Conservation (phyloP, 2,113 vertebrate species). For the Bagarius yarrelli region DNA sequence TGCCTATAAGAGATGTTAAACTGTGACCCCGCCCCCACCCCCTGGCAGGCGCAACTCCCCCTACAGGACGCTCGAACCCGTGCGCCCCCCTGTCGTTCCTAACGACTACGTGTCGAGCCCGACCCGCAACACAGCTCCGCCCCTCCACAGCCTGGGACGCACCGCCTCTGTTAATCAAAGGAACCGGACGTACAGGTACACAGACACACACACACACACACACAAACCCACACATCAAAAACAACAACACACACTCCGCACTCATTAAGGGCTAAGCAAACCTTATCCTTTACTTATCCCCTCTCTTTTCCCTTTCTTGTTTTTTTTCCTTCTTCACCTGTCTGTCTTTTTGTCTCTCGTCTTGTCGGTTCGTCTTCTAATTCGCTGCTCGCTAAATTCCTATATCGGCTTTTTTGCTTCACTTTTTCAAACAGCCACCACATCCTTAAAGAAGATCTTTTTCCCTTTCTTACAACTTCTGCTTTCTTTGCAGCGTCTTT, state of each 20-base stretch:
- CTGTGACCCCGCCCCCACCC: constrained; percentile 55
- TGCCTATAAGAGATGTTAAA: constrained; percentile 38
- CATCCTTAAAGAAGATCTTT: constrained; percentile 32
- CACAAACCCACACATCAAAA: constrained; percentile 13
- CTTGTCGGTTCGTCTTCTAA: constrained; percentile 53
- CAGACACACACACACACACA: constrained; percentile 40
- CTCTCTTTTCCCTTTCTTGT: constrained; percentile 48
- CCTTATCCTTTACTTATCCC: background rate
- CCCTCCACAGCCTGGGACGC: constrained; percentile 94
- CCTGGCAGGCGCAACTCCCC: constrained; percentile 95
- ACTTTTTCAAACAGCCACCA: constrained; percentile 30
- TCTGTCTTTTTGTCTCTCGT: constrained; percentile 49
- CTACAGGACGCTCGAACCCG: constrained; percentile 96
- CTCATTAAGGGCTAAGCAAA: background rate
- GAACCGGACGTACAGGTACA: constrained; percentile 99
- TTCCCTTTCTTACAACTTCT: constrained; percentile 9
- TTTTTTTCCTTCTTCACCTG: constrained; percentile 31
- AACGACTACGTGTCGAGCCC: constrained; percentile 99
- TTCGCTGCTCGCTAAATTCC: constrained; percentile 42
- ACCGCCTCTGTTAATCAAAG: constrained; percentile 98
- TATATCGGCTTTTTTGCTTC: constrained; percentile 26
- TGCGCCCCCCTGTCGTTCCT: constrained; percentile 97
- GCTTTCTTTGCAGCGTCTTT: constrained; percentile 42
- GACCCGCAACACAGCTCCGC: constrained; percentile 89
- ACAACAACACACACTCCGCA: background rate